Conservation (phyloP, 1,140 invertebrate species). For the Scaptomyza graminum region DNA sequence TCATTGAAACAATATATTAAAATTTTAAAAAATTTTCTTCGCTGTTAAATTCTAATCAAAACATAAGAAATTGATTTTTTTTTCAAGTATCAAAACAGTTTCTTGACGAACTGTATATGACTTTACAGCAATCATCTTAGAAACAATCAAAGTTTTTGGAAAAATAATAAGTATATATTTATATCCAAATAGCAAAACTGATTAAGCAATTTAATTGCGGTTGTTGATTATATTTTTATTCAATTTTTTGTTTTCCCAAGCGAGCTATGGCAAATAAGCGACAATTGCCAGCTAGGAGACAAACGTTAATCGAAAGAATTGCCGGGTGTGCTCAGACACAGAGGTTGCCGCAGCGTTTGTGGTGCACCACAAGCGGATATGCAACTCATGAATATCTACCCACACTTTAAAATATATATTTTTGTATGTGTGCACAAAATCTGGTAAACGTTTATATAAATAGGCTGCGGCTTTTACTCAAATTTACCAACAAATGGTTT, state of each 20-base stretch:
- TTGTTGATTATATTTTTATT: conserved; percentile 21
- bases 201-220: conserved; percentile 35
- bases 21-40: too few species aligned
- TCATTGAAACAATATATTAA: too few species aligned
- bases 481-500: conserved; percentile 55
- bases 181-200: neutral
- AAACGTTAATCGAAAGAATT: neutral
- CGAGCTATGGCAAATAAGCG: conserved; percentile 36
- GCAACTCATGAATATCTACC: conserved; percentile 25
- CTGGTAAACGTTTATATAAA: conserved; percentile 73
- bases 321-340: conserved; percentile 1
- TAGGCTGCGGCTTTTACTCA: conserved; percentile 61
- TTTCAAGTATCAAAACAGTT: too few species aligned
- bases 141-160: too few species aligned
- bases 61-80: too few species aligned
- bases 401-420: conserved; percentile 19
- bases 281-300: conserved; percentile 13
- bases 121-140: too few species aligned
- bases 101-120: too few species aligned
- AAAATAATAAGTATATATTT: too few species aligned
- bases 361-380: conserved; percentile 69
- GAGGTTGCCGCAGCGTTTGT: conserved; percentile 68
- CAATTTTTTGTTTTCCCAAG: conserved; percentile 34
- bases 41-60: too few species aligned
- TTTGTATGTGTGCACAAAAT: conserved; percentile 32